Conservation (phyloP, 2,113 vertebrate species). For the Ochotona princeps region DNA sequence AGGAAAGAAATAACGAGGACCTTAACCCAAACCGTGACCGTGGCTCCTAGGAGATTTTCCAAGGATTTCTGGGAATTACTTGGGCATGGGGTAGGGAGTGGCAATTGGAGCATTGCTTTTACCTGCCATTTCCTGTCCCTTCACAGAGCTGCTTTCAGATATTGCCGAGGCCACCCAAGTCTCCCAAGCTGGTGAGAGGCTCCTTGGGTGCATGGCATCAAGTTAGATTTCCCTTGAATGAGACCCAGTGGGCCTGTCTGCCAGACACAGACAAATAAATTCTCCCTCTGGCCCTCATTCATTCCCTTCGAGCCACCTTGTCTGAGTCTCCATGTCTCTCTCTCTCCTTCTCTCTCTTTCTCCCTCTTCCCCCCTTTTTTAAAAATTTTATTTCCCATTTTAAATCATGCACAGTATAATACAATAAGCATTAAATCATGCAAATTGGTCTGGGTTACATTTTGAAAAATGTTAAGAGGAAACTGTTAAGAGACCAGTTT, state of each 20-base stretch:
- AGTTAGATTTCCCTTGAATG: constrained; percentile 52
- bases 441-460: constrained; percentile 93
- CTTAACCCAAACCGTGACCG: not conserved
- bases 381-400: constrained; percentile 89
- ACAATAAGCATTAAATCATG: constrained; percentile 94
- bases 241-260: not conserved
- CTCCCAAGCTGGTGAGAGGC: not conserved
- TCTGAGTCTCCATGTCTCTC: constrained; percentile 70
- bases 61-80: not conserved
- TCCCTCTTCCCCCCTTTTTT: constrained; percentile 52
- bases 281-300: constrained; percentile 74
- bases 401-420: constrained; percentile 91
- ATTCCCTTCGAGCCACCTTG: constrained; percentile 79
- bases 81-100: not conserved
- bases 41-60: not conserved
- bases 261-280: constrained; percentile 53
- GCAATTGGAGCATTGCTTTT: not conserved
- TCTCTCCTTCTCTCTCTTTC: not conserved
- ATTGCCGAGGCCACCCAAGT: not conserved
- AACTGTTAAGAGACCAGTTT: constrained; percentile 90
- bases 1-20: not conserved
- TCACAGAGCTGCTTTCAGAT: not conserved
- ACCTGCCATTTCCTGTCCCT: not conserved
- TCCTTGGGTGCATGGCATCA: not conserved
- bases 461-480: constrained; percentile 93